Percentiles rank a stretch among this genome's conserved stretches.
phyloP scores from a whole-genome alignment of 1,140 invertebrate genomes.

The Solen grandis region DNA sequence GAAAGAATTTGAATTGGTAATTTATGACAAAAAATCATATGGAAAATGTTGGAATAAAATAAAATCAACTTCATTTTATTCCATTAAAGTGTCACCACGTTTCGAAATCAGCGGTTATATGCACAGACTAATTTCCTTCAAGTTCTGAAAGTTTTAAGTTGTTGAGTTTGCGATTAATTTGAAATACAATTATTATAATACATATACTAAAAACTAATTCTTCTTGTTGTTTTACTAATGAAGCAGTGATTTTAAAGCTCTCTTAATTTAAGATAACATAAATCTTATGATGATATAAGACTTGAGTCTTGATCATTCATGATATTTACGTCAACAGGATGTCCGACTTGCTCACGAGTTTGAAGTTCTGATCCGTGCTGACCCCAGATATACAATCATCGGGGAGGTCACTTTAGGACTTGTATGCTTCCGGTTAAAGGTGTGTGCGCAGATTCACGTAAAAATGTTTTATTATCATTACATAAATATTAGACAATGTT shows the following conservation, averaged over 20 bases:
- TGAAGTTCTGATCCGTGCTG: constrained; percentile 69
- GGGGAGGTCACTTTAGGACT: constrained; percentile 88
- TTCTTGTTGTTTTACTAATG: background rate
- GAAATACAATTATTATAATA: background rate
- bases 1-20: no score
- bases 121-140: background rate
- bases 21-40: no score
- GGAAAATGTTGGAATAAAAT: no score
- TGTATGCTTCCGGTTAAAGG: no score
- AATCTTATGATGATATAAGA: no score
- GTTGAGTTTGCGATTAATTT: background rate
- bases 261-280: no score
- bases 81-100: no score
- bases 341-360: no score
- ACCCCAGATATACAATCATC: constrained; percentile 87
- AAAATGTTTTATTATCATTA: background rate
- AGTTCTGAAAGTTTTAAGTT: background rate
- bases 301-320: no score
- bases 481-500: background rate
- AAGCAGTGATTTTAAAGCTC: no score
- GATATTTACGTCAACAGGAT: no score
- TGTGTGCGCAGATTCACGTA: constrained; percentile 84
- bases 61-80: no score
- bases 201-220: background rate
- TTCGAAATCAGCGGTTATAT: background rate